A percentile compares a stretch with the other conserved stretches of the same genome.
Conservation (phyloP, 2,113 vertebrate genomes). For the Serilophus lunatus region DNA sequence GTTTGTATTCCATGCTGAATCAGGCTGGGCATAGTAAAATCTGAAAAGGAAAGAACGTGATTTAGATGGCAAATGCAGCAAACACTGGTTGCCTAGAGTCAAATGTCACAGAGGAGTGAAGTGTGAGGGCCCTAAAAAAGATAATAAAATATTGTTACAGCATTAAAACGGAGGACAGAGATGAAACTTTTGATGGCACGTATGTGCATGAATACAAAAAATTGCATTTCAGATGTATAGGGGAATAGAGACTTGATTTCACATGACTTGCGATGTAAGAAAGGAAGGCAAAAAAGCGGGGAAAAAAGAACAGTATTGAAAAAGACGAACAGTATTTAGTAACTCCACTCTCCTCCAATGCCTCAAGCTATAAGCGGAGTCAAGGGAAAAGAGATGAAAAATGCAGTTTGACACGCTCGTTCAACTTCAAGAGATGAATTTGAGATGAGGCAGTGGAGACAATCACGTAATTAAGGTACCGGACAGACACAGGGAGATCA, state of each 20-base stretch:
- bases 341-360: neutral
- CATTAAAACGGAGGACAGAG: neutral
- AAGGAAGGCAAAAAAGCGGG: neutral
- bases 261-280: neutral
- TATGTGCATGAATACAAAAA: constrained; percentile 11
- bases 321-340: constrained; percentile 3
- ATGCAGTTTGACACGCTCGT: neutral
- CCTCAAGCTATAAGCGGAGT: constrained; percentile 24
- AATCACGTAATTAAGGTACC: neutral
- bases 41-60: neutral
- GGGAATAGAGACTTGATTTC: neutral
- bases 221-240: neutral
- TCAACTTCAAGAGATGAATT: neutral
- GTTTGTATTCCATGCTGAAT: neutral
- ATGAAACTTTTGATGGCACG: neutral
- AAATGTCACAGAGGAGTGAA: neutral
- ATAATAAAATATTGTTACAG: neutral
- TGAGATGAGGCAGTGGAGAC: neutral
- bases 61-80: neutral
- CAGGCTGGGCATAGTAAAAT: neutral
- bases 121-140: neutral
- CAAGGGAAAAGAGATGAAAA: constrained; percentile 34
- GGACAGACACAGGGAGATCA: neutral
- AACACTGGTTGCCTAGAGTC: neutral
- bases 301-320: neutral